Percentiles rank a stretch among this genome's conserved stretches.
phyloP scores from a whole-genome alignment of 2,113 vertebrate genomes.

The Centropristis striata region DNA sequence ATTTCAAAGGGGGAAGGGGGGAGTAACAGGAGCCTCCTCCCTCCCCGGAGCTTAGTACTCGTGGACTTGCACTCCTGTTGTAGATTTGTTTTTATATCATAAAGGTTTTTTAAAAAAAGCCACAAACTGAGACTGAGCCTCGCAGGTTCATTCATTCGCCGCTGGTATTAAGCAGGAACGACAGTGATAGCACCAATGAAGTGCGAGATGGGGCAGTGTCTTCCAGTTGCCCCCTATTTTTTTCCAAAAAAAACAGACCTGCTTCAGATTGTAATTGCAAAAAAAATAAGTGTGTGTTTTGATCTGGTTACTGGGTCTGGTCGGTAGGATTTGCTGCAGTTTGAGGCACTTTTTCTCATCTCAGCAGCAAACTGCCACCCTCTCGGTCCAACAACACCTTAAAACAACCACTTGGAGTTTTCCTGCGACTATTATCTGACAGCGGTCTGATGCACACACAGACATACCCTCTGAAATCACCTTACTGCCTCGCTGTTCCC shows the following conservation, averaged over 20 bases:
- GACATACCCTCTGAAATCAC: constrained; percentile 44
- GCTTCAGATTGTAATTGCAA: constrained; percentile 55
- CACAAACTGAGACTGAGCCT: constrained; percentile 66
- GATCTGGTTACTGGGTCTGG: constrained; percentile 3
- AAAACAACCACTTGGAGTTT: neutral
- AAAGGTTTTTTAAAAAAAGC: constrained; percentile 60
- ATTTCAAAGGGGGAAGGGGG: constrained; percentile 30
- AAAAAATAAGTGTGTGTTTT: constrained; percentile 32
- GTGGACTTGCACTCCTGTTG: constrained; percentile 14
- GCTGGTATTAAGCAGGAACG: constrained; percentile 57
- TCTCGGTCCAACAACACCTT: too few species aligned
- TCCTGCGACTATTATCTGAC: constrained; percentile 58
- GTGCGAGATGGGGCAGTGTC: constrained; percentile 72
- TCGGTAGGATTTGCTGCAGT: constrained; percentile 11
- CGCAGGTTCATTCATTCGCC: constrained; percentile 29
- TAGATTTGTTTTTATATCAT: constrained; percentile 30
- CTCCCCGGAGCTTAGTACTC: neutral
- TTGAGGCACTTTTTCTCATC: too few species aligned
- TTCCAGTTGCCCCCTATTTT: constrained; percentile 55
- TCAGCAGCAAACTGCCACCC: too few species aligned
- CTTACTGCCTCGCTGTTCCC: constrained; percentile 49
- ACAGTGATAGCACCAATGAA: constrained; percentile 72
- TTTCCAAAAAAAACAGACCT: constrained; percentile 34
- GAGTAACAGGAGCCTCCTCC: neutral
- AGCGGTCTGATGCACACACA: constrained; percentile 67